Conservation (phyloP, 2,888 invertebrate genomes). For the Arge pagana region DNA sequence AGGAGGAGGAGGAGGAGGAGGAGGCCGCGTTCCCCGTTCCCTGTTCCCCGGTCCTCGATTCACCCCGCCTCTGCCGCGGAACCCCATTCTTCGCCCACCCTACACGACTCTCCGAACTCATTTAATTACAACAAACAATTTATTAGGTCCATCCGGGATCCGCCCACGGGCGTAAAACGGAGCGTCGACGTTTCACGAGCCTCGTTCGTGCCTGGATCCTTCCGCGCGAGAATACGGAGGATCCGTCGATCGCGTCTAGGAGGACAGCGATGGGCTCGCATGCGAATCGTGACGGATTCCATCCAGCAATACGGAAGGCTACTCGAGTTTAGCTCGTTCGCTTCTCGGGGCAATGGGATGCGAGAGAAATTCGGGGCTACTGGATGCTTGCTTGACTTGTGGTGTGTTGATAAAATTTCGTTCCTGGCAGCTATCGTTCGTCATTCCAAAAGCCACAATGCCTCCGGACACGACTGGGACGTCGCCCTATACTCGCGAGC, state of each 20-base stretch:
- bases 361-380: too few relatives aligned
- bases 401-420: constrained; percentile 23
- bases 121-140: constrained; percentile 59
- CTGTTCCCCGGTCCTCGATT: constrained; percentile 15
- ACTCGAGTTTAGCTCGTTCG: too few relatives aligned
- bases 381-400: too few relatives aligned
- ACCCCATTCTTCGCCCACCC: constrained; percentile 41
- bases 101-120: constrained; percentile 56
- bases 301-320: too few relatives aligned
- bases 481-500: neutral
- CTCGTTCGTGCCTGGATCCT: too few relatives aligned
- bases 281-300: too few relatives aligned
- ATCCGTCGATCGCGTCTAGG: too few relatives aligned
- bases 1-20: too few relatives aligned
- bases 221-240: too few relatives aligned
- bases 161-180: constrained; percentile 47
- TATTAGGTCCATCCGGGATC: constrained; percentile 56
- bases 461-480: neutral
- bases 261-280: too few relatives aligned
- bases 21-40: constrained; percentile 20
- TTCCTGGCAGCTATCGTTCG: constrained; percentile 17
- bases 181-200: too few relatives aligned
- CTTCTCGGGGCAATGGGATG: too few relatives aligned
- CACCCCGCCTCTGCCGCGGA: constrained; percentile 21
- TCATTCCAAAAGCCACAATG: constrained; percentile 20